These are phyloP conservation scores for Poeciliopsis retropinna DNA, from an alignment of 2,113 vertebrate genomes.

Conservation along the genomic window DNA sequence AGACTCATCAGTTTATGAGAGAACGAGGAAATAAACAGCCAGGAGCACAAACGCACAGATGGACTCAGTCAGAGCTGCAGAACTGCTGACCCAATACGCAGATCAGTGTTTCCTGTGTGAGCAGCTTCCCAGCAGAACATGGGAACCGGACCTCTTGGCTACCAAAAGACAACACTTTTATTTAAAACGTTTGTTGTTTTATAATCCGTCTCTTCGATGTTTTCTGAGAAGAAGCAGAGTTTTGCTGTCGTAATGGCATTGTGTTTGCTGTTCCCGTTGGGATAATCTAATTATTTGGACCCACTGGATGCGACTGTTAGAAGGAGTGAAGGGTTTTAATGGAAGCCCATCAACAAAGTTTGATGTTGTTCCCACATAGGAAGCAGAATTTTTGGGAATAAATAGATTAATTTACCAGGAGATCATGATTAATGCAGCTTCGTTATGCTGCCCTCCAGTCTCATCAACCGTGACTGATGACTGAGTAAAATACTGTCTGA, in stretches of 20 bases:
- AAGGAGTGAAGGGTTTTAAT: conserved; percentile 58
- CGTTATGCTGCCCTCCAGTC: conserved; percentile 6
- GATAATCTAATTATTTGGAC: conserved; percentile 38
- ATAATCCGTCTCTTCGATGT: not conserved
- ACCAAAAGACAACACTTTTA: not conserved
- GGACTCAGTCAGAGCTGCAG: not conserved
- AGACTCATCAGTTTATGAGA: conserved; percentile 10
- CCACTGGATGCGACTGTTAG: conserved; percentile 44
- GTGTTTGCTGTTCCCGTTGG: conserved; percentile 12
- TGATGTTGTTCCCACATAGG: conserved; percentile 49
- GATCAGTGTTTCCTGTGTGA: conserved; percentile 21
- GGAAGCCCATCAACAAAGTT: conserved; percentile 38
- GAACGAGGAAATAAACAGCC: conserved; percentile 17
- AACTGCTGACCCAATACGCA: conserved; percentile 17
- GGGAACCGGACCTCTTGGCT: conserved; percentile 47
- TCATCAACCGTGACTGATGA: not conserved
- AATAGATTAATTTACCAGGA: conserved; percentile 20
- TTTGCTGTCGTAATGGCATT: conserved; percentile 4
- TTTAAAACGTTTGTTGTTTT: not conserved
- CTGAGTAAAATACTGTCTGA: not conserved
- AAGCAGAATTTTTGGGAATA: conserved; percentile 9
- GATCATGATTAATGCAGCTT: conserved; percentile 40
- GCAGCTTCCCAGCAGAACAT: conserved; percentile 28
- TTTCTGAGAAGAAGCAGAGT: conserved; percentile 20
- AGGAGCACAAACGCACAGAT: conserved; percentile 14